Evolutionary conservation across 1,140 invertebrate genomes (phyloP).

Genomic region (Drosophila tsacasi): DNA sequence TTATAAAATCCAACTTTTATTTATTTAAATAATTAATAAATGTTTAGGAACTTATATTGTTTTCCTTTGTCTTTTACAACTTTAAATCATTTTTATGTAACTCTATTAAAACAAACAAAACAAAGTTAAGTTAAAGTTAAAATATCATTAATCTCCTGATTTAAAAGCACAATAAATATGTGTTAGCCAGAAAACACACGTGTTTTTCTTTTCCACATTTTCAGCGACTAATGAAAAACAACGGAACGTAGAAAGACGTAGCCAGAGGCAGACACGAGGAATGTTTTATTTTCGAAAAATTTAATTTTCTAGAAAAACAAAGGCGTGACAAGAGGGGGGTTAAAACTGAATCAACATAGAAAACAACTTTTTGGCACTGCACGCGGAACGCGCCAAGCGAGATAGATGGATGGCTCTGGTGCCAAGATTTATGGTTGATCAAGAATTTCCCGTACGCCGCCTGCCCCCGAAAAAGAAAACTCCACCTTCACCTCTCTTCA

Average conservation of each 20-base stretch:
- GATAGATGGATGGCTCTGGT: slow-evolving; percentile 83
- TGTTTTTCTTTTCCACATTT: slow-evolving; percentile 45
- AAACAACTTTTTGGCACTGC: slow-evolving; percentile 77
- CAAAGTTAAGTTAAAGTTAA: neutral
- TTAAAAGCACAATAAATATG: slow-evolving; percentile 3
- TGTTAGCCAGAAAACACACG: slow-evolving; percentile 41
- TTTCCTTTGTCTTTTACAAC: neutral
- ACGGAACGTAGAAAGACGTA: slow-evolving; percentile 14
- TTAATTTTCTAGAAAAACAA: slow-evolving; percentile 70
- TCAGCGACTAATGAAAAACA: slow-evolving; percentile 29
- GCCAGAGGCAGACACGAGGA: slow-evolving; percentile 32
- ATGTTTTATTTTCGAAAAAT: slow-evolving; percentile 79
- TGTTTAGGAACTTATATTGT: accelerated
- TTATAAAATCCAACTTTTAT: too few relatives aligned
- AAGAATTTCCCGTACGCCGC: slow-evolving; percentile 77
- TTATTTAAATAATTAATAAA: neutral
- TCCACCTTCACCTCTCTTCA: neutral
- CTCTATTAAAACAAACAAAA: neutral
- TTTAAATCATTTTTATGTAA: neutral
- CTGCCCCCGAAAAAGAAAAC: slow-evolving; percentile 34
- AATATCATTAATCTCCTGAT: neutral
- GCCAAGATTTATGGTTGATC: slow-evolving; percentile 85
- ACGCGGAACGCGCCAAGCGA: slow-evolving; percentile 77
- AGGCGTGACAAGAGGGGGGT: slow-evolving; percentile 16
- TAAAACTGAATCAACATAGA: slow-evolving; percentile 39